Base-by-base conservation (phyloP, 2,113 vertebrate species). In the Lasiurus borealis region DNA sequence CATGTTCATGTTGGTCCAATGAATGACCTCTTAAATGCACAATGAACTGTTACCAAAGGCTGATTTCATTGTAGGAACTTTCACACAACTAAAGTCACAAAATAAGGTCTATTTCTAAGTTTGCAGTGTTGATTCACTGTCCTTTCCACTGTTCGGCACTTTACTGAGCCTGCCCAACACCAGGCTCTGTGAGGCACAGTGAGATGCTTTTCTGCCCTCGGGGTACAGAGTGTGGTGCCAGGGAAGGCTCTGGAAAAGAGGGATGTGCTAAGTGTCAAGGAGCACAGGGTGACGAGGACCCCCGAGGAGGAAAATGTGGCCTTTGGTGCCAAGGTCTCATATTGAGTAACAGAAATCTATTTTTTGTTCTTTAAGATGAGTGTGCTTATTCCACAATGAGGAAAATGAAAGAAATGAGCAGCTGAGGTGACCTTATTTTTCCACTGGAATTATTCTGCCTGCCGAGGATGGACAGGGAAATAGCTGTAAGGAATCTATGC, bases 151-250 rank as follows among this genome's bases (percentile, higher is more conserved):
- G 21, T 25, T 81, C 10, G 8, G 36, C 6, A 14, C 16, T 82
- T n/a, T 88, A 7, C 6, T 18, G 46, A 77, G n/a, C 23, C 11
- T 25, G 31, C 25, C 25, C 9, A 25, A 23, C 4, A 3, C 14
- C 6, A 18, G 50, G 19, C 59, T 34, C 71, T 8, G 0, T 68
- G 27, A 59, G 50, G 50, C 46, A n/a, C n/a, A 8, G 18, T 12
- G 44, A 62, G 27, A 19, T 8, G 16, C 52, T 54, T 48, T 31
- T 76, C 27, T 1, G 36, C n/a, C 44, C 64, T 68, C 25, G 3
- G 6, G 2, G 21, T 23, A 10, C 46, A n/a, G 44, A 31, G 18
- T 3, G 3, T 0, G 1, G 0, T 31, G 46, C 29, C 59, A 29
- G 3, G 44, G 34, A 66, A 3, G 6, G 8, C 3, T 13, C 9